A percentile compares a stretch with the other conserved stretches of the same genome.
phyloP scores from a whole-genome alignment of 2,113 vertebrate species.

The Oenanthe melanoleuca region DNA sequence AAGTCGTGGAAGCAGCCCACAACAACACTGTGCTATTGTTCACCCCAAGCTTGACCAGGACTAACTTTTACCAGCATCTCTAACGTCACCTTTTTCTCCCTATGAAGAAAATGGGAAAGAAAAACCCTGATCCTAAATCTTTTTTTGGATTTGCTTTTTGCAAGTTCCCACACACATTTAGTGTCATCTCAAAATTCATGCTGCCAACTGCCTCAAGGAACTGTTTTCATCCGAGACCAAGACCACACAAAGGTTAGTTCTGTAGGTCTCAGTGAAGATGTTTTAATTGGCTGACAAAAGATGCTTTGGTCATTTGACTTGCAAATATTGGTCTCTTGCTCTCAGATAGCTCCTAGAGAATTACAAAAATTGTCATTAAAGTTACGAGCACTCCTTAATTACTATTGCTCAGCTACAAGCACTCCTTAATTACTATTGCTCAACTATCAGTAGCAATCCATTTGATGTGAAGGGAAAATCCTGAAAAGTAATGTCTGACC shows the following conservation, averaged over 20 bases:
- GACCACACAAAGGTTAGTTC: constrained; percentile 95
- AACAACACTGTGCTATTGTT: constrained; percentile 99
- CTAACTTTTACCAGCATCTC: constrained; percentile 93
- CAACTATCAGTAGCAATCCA: background rate
- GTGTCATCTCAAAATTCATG: constrained; percentile 78
- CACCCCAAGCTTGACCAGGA: constrained; percentile 88
- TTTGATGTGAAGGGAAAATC: constrained; percentile 27
- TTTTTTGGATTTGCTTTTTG: constrained; percentile 85
- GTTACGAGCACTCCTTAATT: constrained; percentile 53
- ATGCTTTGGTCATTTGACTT: constrained; percentile 75
- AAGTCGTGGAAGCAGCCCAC: constrained; percentile 91
- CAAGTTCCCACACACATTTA: constrained; percentile 97
- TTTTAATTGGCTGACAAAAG: constrained; percentile 84
- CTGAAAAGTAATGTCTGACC: constrained; percentile 17
- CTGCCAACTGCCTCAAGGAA: constrained; percentile 75
- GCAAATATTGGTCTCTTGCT: constrained; percentile 72
- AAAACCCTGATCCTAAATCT: constrained; percentile 87
- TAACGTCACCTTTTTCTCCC: constrained; percentile 82
- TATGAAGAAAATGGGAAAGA: constrained; percentile 92
- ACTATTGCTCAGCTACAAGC: constrained; percentile 19
- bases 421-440: constrained; percentile 56
- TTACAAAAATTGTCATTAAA: constrained; percentile 65
- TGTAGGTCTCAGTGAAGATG: constrained; percentile 83
- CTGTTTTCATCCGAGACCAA: constrained; percentile 76
- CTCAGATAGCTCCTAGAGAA: constrained; percentile 64